Evolutionary conservation across 2,888 invertebrate genomes (phyloP), one percentile per base, ranked within the genome.

Genomic region (Torymus auratus): DNA sequence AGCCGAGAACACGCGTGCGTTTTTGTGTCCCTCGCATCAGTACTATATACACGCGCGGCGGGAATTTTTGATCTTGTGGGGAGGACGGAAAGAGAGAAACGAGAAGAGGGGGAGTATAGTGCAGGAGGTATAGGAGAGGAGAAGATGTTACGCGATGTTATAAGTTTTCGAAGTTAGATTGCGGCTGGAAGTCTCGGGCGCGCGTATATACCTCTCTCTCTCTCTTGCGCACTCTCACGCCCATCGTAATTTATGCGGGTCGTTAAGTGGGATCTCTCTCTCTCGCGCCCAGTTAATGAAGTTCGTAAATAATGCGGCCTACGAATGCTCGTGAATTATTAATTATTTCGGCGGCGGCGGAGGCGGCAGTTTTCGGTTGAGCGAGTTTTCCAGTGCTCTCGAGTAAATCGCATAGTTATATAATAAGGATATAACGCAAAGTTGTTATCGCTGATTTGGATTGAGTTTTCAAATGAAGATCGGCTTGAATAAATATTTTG

Each of bases 91-190:
- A n/a, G 12, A 20, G 23, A 52, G 23, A 52, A 11, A 60, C 15
- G 14, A 53, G n/a, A n/a, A 14, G 15, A 13, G 17, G 15, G 14
- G 17, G n/a, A 11, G 50, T 1, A 13, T 4, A 11, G 28, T 50
- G 20, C 13, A 13, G n/a, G 58, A 23, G 23, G 1, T 20, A 50
- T 14, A 7, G 41, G 41, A 41, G 41, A 10, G 7, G 41, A 41
- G 41, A 41, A 41, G 41, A 41, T 41, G 41, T 41, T 41, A 41
- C 2, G 14, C 23, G 28, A 17, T 41, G 53, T 52, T 60, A 52
- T 55, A 80, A 80, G 55, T 80, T 80, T 75, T 50, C 20, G 23
- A 80, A 80, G 61, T 80, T 76, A 80, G 67, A 80, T 76, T 76
- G 76, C 64, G 11, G 69, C 60, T 13, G 41, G 41, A 41, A 41